A percentile compares a stretch with the other conserved stretches of the same genome.
These are phyloP conservation scores for Baccha elongata DNA, from an alignment of 2,888 invertebrate genomes.

Conservation along the genomic window DNA sequence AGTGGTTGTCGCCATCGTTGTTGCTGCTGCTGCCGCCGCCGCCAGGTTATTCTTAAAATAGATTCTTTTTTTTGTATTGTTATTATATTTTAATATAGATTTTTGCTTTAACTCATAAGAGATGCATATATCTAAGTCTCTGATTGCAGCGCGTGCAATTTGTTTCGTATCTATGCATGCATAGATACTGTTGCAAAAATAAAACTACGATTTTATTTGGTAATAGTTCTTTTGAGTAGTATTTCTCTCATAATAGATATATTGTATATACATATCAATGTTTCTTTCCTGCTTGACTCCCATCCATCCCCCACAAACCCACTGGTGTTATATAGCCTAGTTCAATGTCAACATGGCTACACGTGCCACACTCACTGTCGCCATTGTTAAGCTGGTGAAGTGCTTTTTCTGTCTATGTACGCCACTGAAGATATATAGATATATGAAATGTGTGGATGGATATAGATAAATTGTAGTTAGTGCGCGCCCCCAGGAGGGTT, in stretches of 20 bases:
- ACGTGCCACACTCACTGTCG: slow-evolving; percentile 73
- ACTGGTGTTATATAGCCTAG: slow-evolving; percentile 62
- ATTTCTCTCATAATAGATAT: slow-evolving; percentile 3
- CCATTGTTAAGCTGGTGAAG: slow-evolving; percentile 73
- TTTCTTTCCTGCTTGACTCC: slow-evolving; percentile 27
- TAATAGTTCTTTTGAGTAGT: slow-evolving; percentile 66
- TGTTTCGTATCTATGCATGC: slow-evolving; percentile 31
- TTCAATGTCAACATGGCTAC: slow-evolving; percentile 73
- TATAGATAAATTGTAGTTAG: slow-evolving; percentile 35
- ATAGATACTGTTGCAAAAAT: slow-evolving; percentile 17
- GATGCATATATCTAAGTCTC: slow-evolving; percentile 1
- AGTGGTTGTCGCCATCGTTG: slow-evolving; percentile 51
- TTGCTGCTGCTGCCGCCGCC: slow-evolving; percentile 25
- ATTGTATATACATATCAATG: slow-evolving; percentile 36
- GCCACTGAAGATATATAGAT: slow-evolving; percentile 24
- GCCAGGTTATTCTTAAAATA: slow-evolving; percentile 59
- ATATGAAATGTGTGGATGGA: slow-evolving; percentile 25
- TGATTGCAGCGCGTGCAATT: slow-evolving; percentile 55
- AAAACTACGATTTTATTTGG: slow-evolving; percentile 53
- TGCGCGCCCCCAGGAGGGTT: slow-evolving; percentile 28
- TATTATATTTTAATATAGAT: slow-evolving; percentile 30
- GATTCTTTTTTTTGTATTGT: slow-evolving; percentile 36
- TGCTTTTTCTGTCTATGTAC: slow-evolving; percentile 52
- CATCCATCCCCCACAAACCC: slow-evolving; percentile 59
- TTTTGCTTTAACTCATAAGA: slow-evolving; percentile 35